Conservation (phyloP, 2,113 vertebrate species). For the Pachyramphus minor region DNA sequence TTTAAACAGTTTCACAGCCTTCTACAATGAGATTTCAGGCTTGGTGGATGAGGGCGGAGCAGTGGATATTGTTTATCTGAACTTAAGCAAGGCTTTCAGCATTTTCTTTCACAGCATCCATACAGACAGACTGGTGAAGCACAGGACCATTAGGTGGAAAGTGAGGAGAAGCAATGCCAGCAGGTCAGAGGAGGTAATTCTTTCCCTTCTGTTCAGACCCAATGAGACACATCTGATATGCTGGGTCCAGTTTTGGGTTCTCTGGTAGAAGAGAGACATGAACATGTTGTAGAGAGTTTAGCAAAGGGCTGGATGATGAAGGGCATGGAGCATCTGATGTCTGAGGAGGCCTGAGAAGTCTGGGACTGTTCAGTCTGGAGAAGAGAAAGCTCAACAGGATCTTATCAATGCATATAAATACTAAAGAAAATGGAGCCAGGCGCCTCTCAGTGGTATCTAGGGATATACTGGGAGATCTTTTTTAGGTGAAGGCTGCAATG, state of each 20-base stretch:
- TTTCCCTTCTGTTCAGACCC: neutral
- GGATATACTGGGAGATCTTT: neutral
- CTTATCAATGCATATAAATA: neutral
- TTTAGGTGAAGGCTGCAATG: too few species aligned
- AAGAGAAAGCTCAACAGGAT: neutral
- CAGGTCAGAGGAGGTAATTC: neutral
- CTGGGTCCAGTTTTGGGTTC: neutral
- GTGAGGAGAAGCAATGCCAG: neutral
- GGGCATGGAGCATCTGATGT: neutral
- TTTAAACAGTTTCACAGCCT: neutral
- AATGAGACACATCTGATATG: neutral
- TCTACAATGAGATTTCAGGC: neutral
- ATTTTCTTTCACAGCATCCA: rapidly evolving
- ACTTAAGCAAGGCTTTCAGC: neutral
- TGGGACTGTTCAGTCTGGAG: neutral
- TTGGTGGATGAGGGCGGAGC: neutral
- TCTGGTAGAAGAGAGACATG: neutral
- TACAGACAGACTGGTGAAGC: neutral
- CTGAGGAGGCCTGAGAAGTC: neutral
- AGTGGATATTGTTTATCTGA: neutral
- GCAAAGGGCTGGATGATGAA: neutral
- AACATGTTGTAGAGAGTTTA: neutral
- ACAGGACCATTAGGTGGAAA: neutral
- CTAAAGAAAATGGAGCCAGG: neutral
- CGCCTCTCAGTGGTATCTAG: neutral